These are phyloP conservation scores for Sebastolobus altivelis DNA, from an alignment of 2,797 vertebrate genomes.

Conservation along the genomic window DNA sequence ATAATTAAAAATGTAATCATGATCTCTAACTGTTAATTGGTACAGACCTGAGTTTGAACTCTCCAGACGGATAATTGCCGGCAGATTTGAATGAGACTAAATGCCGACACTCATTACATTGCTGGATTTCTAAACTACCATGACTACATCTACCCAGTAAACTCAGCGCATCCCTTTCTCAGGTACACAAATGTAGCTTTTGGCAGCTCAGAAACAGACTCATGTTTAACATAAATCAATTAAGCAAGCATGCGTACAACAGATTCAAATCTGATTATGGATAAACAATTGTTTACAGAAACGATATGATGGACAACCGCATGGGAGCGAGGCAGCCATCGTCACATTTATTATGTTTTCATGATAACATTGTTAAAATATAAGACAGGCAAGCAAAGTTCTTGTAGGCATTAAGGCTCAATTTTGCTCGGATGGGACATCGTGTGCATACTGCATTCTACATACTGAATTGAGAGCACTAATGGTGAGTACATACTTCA, in stretches of 20 bases:
- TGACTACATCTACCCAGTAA: conserved; percentile 6
- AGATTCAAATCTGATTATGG: neutral
- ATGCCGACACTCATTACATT: neutral
- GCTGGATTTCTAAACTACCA: neutral
- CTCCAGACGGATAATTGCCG: neutral
- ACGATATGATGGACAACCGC: neutral
- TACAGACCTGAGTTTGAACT: neutral
- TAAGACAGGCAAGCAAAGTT: neutral
- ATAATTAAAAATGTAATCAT: neutral
- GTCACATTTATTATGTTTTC: neutral
- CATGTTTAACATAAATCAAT: too few species aligned
- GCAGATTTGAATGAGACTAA: neutral
- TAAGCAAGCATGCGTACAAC: neutral
- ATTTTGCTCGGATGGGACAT: neutral
- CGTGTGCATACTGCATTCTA: neutral
- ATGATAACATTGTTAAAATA: neutral
- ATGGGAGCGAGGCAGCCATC: neutral
- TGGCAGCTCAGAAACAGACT: neutral
- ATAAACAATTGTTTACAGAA: neutral
- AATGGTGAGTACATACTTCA: too few species aligned
- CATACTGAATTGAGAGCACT: too few species aligned
- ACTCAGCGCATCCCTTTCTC: neutral
- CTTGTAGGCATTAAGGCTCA: neutral
- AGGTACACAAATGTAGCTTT: neutral
- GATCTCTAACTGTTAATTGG: neutral